Evolutionary conservation across 2,888 invertebrate species (phyloP), one percentile per base, ranked within the genome.

Genomic region (Chaetoderma sp.): DNA sequence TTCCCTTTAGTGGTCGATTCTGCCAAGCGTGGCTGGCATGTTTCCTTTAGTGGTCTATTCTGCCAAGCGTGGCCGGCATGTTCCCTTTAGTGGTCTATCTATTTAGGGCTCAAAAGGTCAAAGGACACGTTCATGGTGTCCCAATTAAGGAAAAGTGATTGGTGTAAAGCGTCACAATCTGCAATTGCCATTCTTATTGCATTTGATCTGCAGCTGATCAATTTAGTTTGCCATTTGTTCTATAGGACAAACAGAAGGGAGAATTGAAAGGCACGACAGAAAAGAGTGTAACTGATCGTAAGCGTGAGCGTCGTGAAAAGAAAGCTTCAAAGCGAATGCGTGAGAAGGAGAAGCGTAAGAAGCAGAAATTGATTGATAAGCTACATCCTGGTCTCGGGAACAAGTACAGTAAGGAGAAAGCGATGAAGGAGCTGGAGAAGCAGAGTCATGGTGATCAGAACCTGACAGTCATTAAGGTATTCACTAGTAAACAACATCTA

Each of bases 241-340:
- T n/a, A n/a, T 62, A 86, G 85, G 82, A 78, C 18, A 86, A 85
- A 74, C 60, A 72, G 44, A 78, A 83, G 73, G 81, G 89, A n/a
- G 89, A 89, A 52, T 58, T 89, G 62, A 89, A 90, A 72, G 93
- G 93, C 27, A 92, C 92, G 86, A 90, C 91, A 13, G 98, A 98
- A 87, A 90, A 93, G 67, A 91, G 92, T 0, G 89, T 90, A 60
- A 94, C 96, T 0, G 97, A 98, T 81, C 94, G 92, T 86, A 95
- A 95, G 74, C 90, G 96, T 55, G 94, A 94, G 74, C 89, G 96
- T 64, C 90, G 97, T 55, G 65, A 74, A 57, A 85, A 83, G 74
- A 86, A 85, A 67, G 66, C 62, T 21, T 71, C 67, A 8, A 77
- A 79, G 58, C 65, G 78, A 76, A 89, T 95, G 65, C 90, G 95